phyloP scores from a whole-genome alignment of 1,140 invertebrate species.

The Penaeus indicus region DNA sequence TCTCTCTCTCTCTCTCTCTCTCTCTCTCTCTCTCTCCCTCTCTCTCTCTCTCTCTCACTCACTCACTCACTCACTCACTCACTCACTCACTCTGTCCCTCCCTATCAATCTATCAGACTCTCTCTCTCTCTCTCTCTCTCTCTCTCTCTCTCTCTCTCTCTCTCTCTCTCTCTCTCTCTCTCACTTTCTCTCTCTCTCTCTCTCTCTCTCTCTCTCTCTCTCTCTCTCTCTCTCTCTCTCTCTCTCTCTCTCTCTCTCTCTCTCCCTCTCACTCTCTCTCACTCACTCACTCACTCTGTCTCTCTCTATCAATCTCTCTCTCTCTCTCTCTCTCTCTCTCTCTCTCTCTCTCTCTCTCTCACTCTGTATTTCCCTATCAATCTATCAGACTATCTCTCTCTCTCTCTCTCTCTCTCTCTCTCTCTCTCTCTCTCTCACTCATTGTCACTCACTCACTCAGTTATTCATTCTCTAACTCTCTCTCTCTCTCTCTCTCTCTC shows the following conservation, averaged over 20 bases:
- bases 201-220: too few species aligned
- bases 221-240: not conserved
- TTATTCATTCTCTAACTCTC: too few species aligned
- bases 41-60: not conserved
- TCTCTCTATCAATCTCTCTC: not conserved
- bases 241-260: slow-evolving; percentile 19
- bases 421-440: too few species aligned
- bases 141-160: slow-evolving; percentile 10
- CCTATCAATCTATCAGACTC: slow-evolving; percentile 31
- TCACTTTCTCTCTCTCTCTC: not conserved
- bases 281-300: not conserved
- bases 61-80: too few species aligned
- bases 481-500: not conserved
- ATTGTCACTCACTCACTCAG: too few species aligned
- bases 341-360: too few species aligned
- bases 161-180: not conserved
- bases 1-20: slow-evolving; percentile 12
- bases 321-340: not conserved
- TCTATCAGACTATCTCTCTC: too few species aligned
- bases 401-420: too few species aligned
- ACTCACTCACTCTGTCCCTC: not conserved
- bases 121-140: slow-evolving; percentile 21
- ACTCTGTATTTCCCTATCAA: too few species aligned
- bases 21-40: not conserved
- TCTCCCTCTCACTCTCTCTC: not conserved